A percentile compares a stretch with the other conserved stretches of the same genome.
These are phyloP conservation scores for Onychomys torridus DNA, from an alignment of 2,797 vertebrate species.

Conservation along the genomic window DNA sequence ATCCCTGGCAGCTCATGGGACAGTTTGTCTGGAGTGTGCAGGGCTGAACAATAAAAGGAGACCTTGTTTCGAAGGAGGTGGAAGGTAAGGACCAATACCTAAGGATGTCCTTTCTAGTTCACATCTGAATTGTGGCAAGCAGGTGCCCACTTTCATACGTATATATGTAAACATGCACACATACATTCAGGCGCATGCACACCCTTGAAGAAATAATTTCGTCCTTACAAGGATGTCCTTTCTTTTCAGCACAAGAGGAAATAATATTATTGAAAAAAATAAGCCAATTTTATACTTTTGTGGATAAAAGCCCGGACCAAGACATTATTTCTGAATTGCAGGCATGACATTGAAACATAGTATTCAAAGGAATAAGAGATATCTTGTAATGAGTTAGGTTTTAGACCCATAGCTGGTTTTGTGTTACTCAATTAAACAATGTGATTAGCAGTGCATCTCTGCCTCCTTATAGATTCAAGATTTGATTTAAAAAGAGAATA, in stretches of 20 bases:
- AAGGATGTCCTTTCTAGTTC: too few species aligned
- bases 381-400: not conserved
- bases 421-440: not conserved
- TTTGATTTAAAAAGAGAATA: not conserved
- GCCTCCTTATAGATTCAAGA: not conserved
- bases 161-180: not conserved
- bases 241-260: not conserved
- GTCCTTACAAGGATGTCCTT: not conserved
- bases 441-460: not conserved
- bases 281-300: too few species aligned
- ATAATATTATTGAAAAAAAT: not conserved
- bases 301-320: not conserved
- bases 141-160: not conserved
- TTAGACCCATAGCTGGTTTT: not conserved
- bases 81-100: not conserved
- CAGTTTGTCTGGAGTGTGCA: too few species aligned
- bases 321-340: not conserved
- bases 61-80: not conserved
- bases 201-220: not conserved
- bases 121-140: not conserved
- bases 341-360: accelerated
- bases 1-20: not conserved
- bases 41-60: not conserved
- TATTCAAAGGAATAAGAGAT: not conserved
- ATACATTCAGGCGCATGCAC: not conserved